A percentile compares a stretch with the other conserved stretches of the same genome.
phyloP scores from a whole-genome alignment of 2,113 vertebrate species.

The Epinephelus cyanopodus region DNA sequence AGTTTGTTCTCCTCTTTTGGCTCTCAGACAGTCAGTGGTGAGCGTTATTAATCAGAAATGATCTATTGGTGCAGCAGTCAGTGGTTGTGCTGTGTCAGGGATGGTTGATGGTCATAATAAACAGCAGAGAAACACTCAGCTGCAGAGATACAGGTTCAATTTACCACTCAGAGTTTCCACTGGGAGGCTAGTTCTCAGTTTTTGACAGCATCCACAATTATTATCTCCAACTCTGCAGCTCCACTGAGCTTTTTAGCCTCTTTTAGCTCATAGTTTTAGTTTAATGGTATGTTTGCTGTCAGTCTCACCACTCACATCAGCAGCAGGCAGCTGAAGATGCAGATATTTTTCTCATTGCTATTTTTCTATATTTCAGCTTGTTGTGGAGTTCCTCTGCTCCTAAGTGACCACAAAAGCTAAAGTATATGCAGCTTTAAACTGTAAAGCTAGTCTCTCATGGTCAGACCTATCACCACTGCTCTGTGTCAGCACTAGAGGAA shows the following conservation, averaged over 20 bases:
- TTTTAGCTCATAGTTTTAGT: neutral
- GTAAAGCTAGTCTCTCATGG: no score
- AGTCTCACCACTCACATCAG: neutral
- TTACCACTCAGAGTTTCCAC: neutral
- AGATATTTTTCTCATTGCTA: no score
- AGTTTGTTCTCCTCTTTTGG: neutral
- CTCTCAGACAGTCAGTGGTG: neutral
- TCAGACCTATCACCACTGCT: no score
- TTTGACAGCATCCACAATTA: neutral
- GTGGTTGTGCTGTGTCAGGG: slow-evolving; percentile 8
- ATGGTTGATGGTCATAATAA: slow-evolving; percentile 48
- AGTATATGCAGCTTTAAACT: no score
- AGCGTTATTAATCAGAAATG: slow-evolving; percentile 24
- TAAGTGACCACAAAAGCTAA: no score
- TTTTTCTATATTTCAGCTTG: no score
- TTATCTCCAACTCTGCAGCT: neutral
- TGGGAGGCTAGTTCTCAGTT: neutral
- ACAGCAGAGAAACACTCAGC: slow-evolving; percentile 14
- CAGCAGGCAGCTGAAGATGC: neutral
- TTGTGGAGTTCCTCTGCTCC: no score
- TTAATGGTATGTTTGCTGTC: neutral
- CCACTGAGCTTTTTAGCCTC: neutral
- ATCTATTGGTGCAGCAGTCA: slow-evolving; percentile 9
- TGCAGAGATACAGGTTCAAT: neutral
- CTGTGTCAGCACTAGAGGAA: no score